Conservation (phyloP, 1,140 invertebrate genomes). For the Papilio helenus region DNA sequence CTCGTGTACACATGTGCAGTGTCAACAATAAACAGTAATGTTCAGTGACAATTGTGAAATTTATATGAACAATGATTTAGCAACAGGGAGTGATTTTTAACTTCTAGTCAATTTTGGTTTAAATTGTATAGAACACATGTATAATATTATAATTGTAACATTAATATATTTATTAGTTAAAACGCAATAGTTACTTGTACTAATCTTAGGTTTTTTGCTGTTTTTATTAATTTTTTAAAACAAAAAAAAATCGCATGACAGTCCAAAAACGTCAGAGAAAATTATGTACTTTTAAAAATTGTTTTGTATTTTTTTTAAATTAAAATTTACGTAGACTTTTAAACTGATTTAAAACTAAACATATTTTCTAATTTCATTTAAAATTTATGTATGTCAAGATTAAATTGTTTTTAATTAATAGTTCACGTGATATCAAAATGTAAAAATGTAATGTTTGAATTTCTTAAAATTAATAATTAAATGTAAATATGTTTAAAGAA, state of each 20-base stretch:
- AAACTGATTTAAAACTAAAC: not conserved
- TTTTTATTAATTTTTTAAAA: not conserved
- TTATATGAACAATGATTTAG: not conserved
- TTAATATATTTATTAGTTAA: not conserved
- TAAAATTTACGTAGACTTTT: not conserved
- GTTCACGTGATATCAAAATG: not conserved
- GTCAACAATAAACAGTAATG: not conserved
- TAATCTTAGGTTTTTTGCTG: not conserved
- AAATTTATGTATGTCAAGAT: not conserved
- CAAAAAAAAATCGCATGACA: not conserved
- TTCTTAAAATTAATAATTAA: not conserved
- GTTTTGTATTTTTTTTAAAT: too few species aligned
- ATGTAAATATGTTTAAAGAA: not conserved
- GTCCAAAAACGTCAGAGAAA: not conserved
- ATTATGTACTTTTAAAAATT: not conserved
- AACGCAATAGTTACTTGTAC: not conserved
- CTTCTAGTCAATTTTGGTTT: not conserved
- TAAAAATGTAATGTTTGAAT: not conserved
- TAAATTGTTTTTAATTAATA: not conserved
- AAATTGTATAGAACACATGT: not conserved
- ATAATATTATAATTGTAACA: not conserved
- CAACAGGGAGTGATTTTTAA: not conserved
- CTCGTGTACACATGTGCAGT: not conserved
- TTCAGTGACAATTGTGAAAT: constrained; percentile 1
- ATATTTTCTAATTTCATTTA: not conserved